Base-by-base conservation (phyloP, 1,140 invertebrate genomes). In the Drosophila prosaltans region DNA sequence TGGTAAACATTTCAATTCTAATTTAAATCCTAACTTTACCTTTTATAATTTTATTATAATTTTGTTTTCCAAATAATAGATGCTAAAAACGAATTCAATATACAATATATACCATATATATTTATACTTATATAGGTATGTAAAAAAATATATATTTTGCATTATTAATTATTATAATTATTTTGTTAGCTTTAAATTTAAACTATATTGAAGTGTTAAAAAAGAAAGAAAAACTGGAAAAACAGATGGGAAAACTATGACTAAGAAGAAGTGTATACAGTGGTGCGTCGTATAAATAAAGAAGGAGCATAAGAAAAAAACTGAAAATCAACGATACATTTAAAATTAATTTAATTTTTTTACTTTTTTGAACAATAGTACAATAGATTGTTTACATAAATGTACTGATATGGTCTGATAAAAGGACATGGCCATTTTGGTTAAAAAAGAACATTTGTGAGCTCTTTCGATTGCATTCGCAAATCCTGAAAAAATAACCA, bases 21-120 rank as follows among this genome's bases (percentile, higher is more conserved):
- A 80, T 86, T 82, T 82, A 81, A 81, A 65, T 48, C 54, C 70
- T 84, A 66, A 74, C 77, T 79, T 69, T 69, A 85, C 57, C 45
- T 30, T 30, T 36, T 74, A 51, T 26, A 26, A 26, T 51, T 51
- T 48, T 51, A 51, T 21, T 51, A 51, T 51, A 51, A 51, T 51
- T 51, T 68, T 65, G 45, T 68, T 59, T 39, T 85, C 78, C 80
- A 89, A 89, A 81, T 84, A 79, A 66, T 89, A 84, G 84, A 81
- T 40, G 57, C 57, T 59, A 59, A 59, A 59, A 51, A 59, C 57
- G 36, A 59, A 74, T 73, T 78, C 55, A 74, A 70, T 82, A 68
- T 74, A 75, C 45, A 80, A 71, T 65, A 67, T 67, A 69, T 40
- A 36, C n/a, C 32, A 36, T 62, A 68, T 67, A 62, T 74, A 63